Conservation (phyloP, 2,113 vertebrate species). For the Nothoprocta perdicaria region DNA sequence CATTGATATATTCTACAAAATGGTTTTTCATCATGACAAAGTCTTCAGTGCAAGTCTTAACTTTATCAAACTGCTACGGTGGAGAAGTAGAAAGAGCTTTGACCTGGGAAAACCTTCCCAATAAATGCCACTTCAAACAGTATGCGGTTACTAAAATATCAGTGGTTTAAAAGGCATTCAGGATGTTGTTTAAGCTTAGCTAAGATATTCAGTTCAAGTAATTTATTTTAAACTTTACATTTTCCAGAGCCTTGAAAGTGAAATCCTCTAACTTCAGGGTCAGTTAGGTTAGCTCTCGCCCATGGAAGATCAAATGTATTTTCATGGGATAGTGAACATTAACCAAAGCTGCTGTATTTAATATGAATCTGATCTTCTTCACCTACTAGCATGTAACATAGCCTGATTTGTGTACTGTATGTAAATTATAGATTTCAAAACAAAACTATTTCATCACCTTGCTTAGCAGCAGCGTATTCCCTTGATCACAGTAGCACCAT, state of each 20-base stretch:
- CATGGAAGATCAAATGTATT: neutral
- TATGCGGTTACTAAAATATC: neutral
- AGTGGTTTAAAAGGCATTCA: neutral
- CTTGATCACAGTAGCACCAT: neutral
- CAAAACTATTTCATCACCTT: neutral
- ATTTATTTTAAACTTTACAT: neutral
- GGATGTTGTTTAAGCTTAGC: neutral
- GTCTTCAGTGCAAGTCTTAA: slow-evolving; percentile 88
- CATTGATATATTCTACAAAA: slow-evolving; percentile 89
- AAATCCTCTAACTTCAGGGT: neutral
- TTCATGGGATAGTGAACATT: neutral
- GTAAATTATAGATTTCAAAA: neutral
- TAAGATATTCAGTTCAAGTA: neutral
- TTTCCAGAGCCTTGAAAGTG: neutral
- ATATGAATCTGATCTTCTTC: neutral
- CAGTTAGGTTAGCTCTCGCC: neutral
- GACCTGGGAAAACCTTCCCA: slow-evolving; percentile 73
- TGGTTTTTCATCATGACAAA: slow-evolving; percentile 89
- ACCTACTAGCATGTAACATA: neutral
- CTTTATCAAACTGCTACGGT: slow-evolving; percentile 86
- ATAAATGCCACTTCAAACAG: neutral
- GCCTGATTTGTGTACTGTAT: neutral
- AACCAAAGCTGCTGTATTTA: neutral
- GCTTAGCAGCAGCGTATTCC: neutral
- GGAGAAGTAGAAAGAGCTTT: slow-evolving; percentile 87